Conservation (phyloP, 2,113 vertebrate species). For the Pithys albifrons region DNA sequence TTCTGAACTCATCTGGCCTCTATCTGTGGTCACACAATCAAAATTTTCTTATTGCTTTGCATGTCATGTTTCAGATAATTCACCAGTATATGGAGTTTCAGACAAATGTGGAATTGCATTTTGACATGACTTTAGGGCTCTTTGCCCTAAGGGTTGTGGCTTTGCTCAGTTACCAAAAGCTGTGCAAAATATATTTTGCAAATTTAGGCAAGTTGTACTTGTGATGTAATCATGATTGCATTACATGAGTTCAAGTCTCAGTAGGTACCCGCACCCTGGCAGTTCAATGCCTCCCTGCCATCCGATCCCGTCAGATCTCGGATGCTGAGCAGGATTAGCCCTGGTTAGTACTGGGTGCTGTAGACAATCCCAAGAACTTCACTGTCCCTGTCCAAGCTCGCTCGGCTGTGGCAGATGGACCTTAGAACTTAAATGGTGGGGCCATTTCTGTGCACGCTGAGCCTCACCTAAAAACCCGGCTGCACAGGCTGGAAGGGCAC, state of each 20-base stretch:
- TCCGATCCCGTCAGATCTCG: too few species aligned
- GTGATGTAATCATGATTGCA: not conserved
- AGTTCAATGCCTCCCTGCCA: too few species aligned
- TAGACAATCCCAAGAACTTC: too few species aligned
- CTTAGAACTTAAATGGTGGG: too few species aligned
- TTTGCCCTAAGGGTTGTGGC: not conserved
- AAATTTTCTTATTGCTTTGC: not conserved
- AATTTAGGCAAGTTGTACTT: not conserved
- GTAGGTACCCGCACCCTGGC: too few species aligned
- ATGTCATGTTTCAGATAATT: not conserved
- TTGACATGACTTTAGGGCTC: not conserved
- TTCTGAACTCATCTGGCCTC: not conserved
- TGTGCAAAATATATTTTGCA: not conserved
- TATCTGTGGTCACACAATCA: not conserved
- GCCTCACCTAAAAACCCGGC: too few species aligned
- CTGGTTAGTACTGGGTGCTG: too few species aligned
- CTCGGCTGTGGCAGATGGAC: too few species aligned
- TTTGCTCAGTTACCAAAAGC: not conserved
- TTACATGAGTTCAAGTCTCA: not conserved
- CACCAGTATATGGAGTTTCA: not conserved
- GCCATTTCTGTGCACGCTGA: too few species aligned
- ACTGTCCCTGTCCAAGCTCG: too few species aligned
- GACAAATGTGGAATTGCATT: not conserved
- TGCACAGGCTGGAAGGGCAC: too few species aligned
- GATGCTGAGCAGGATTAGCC: too few species aligned